Evolutionary conservation across 2,113 vertebrate genomes (phyloP).

Genomic region (Pycnonotus jocosus): DNA sequence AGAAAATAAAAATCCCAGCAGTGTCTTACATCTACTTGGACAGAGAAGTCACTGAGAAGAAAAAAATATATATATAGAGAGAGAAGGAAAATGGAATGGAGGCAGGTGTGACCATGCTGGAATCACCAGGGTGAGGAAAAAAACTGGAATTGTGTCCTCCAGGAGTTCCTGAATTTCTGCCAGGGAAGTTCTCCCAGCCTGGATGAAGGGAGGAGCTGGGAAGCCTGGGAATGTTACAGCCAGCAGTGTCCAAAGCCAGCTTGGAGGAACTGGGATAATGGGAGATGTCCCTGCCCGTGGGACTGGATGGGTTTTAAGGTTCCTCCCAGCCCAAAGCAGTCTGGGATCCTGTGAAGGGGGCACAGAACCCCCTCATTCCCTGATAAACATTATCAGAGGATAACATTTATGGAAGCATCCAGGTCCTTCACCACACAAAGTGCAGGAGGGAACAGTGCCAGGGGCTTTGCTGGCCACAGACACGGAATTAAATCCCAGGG

Average conservation of each 20-base stretch:
- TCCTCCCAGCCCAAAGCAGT: background rate
- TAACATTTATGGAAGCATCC: background rate
- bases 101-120: background rate
- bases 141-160: background rate
- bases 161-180: background rate
- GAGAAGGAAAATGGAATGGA: background rate
- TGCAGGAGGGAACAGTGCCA: background rate
- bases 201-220: background rate
- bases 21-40: background rate
- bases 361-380: background rate
- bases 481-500: accelerated
- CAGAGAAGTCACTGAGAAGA: background rate
- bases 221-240: background rate
- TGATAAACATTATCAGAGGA: background rate
- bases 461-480: background rate
- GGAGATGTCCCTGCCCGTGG: background rate
- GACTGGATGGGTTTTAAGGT: background rate
- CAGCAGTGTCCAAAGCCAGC: background rate
- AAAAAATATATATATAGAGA: no score
- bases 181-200: background rate
- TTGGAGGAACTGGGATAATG: background rate
- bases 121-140: background rate
- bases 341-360: background rate
- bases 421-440: background rate
- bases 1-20: background rate